Percentiles rank a stretch among this genome's conserved stretches.
Conservation (phyloP, 1,140 invertebrate genomes). For the Magallana gigas region DNA sequence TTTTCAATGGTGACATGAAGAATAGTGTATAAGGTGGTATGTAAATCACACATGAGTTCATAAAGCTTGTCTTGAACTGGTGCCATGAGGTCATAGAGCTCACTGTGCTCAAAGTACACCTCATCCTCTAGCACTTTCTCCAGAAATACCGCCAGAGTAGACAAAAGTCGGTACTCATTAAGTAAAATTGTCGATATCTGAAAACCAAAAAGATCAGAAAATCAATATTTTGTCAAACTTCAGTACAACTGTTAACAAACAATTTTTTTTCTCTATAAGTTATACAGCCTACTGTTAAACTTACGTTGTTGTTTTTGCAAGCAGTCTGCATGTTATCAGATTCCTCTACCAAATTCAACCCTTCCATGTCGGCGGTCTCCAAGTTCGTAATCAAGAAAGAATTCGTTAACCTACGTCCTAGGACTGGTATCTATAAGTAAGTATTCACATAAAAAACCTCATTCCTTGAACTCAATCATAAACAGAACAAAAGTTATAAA, state of each 20-base stretch:
- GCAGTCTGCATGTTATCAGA: not conserved
- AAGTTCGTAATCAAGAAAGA: not conserved
- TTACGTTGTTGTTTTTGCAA: not conserved
- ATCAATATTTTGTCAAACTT: too few relatives aligned
- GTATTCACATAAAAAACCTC: too few relatives aligned
- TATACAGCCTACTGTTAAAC: not conserved
- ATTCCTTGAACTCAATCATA: too few relatives aligned
- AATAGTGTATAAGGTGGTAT: not conserved
- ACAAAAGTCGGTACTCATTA: not conserved
- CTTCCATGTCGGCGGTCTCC: not conserved
- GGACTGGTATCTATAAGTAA: not conserved
- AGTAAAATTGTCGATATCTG: not conserved
- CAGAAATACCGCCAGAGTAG: not conserved
- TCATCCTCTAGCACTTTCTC: not conserved
- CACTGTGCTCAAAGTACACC: not conserved
- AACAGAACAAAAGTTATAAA: too few relatives aligned
- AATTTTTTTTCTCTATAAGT: too few relatives aligned
- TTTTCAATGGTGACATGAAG: not conserved
- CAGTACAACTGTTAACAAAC: too few relatives aligned
- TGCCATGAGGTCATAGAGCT: not conserved
- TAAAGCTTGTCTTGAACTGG: not conserved
- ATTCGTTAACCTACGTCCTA: not conserved
- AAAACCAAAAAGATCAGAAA: not conserved
- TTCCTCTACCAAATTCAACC: not conserved
- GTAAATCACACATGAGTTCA: conserved; percentile 5